Evolutionary conservation across 1,140 invertebrate species (phyloP).

Genomic region (Brachionus koreanus): DNA sequence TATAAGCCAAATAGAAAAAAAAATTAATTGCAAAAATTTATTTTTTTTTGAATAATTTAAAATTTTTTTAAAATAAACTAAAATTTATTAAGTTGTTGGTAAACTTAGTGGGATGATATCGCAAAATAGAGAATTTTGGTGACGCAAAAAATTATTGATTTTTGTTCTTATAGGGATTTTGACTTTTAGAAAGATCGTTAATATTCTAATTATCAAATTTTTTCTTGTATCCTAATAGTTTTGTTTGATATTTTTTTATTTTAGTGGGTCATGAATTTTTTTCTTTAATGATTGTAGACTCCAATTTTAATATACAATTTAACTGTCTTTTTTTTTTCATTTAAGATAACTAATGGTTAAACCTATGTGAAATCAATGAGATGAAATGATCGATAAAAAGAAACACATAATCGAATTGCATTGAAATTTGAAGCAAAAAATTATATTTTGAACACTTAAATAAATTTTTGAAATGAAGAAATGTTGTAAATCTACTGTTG

Average conservation of each 20-base stretch:
- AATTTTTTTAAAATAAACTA: neutral
- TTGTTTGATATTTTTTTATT: neutral
- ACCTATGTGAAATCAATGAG: no score
- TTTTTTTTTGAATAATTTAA: neutral
- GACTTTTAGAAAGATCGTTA: neutral
- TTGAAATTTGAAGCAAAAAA: neutral
- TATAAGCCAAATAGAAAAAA: neutral
- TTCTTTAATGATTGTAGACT: neutral
- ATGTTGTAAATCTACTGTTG: constrained; percentile 36
- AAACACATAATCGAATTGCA: neutral
- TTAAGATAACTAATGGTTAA: neutral
- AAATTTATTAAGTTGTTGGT: neutral
- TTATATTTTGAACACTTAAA: neutral
- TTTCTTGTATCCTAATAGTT: neutral
- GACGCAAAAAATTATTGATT: neutral
- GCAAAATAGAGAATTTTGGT: neutral
- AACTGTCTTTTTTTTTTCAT: neutral
- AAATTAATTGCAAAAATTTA: neutral
- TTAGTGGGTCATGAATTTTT: neutral
- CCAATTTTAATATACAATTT: neutral
- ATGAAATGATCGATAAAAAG: neutral
- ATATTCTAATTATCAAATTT: neutral
- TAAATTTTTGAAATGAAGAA: neutral
- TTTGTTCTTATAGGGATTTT: neutral
- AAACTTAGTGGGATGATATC: neutral